Conservation (phyloP, 2,113 vertebrate genomes). For the Prunella himalayana region DNA sequence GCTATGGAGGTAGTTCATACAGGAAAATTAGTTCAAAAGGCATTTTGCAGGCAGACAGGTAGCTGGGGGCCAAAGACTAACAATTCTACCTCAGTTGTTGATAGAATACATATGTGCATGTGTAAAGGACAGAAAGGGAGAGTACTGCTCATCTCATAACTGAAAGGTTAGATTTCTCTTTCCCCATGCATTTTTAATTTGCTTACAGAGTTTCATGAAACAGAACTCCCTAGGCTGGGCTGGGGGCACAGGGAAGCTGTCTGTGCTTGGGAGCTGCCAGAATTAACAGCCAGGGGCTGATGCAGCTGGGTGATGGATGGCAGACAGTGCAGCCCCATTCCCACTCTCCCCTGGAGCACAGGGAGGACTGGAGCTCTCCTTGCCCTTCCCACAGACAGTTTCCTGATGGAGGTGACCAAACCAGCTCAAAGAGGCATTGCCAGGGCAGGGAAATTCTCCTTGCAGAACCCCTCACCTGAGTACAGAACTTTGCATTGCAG, state of each 20-base stretch:
- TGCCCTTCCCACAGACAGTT: fast-evolving
- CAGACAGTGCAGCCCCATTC: background rate
- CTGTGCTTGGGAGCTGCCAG: background rate
- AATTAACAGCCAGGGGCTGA: background rate
- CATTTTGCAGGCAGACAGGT: background rate
- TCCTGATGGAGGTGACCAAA: background rate
- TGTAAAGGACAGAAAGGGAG: background rate
- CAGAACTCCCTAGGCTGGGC: background rate
- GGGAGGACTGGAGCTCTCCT: background rate
- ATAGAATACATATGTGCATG: fast-evolving
- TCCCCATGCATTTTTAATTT: background rate
- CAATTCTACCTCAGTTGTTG: background rate
- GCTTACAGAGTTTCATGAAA: background rate
- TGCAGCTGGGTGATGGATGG: too few relatives aligned
- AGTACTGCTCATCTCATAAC: background rate
- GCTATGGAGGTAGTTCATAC: background rate
- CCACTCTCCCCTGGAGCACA: fast-evolving
- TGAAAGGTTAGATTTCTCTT: background rate
- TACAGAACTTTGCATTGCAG: background rate
- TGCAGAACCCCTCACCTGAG: background rate
- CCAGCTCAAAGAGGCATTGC: background rate
- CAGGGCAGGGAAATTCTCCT: background rate
- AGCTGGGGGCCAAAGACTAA: background rate
- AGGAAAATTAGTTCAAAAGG: background rate
- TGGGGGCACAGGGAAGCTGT: background rate